Base-by-base conservation (phyloP, 2,113 vertebrate genomes). In the Dicaeum eximium region DNA sequence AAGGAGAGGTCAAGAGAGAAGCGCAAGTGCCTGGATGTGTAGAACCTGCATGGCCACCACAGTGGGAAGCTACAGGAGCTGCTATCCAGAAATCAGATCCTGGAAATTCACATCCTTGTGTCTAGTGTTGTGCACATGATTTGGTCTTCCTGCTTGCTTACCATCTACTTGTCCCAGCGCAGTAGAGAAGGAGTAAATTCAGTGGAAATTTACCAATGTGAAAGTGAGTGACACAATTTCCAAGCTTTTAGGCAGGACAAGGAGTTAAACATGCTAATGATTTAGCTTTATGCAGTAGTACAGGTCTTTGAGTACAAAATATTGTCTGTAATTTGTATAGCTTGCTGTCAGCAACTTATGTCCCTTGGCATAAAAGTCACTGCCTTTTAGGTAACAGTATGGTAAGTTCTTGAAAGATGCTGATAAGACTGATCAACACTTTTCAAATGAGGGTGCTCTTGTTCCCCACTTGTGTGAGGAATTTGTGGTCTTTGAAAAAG, bases 51-150 rank as follows among this genome's bases (percentile, higher is more conserved):
- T 10, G 17, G 27, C 58, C 45, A 66, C 38, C 9, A 11, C 11
- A 33, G 11, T 12, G 20, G 66, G 62, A 75, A 91, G 37, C 21
- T 78, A 17, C 15, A 54, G 47, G 56, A 84, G 10, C 1, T 74
- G 30, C 60, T 88, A 2, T 42, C 83, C 22, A 31, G 69, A 73
- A 92, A 21, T 44, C 42, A 70, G 64, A n/a, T 35, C 38, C 47
- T 48, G 60, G 64, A 74, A 80, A 74, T 22, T 60, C 53, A 37
- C 1, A 0, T 77, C 2, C 0, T 33, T 21, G 1, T 5, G 6
- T 4, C 27, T n/a, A 17, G 23, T 48, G 12, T 20, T 87, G 27
- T 7, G 24, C 33, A 38, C 2, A 2, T 11, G 15, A 37, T 64
- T 79, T 81, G 9, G 7, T 84, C n/a, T 38, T 80, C 38, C 58